Conservation (phyloP, 2,888 invertebrate species). For the Drosophila neutralis region DNA sequence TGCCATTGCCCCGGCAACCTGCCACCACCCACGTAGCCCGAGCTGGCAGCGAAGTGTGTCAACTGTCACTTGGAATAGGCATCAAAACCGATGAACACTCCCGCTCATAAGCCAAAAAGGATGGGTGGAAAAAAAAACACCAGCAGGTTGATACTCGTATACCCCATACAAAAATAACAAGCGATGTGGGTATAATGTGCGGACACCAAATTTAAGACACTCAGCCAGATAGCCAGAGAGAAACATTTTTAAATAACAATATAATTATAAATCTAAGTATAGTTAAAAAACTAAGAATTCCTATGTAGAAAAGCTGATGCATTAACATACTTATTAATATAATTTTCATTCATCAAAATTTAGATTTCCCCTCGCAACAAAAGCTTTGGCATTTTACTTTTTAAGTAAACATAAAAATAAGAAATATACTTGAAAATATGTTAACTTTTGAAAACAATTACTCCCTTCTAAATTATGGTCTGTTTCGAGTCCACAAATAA, state of each 20-base stretch:
- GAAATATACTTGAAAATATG: too few relatives aligned
- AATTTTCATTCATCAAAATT: neutral
- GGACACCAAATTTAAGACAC: neutral
- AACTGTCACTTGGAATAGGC: constrained; percentile 77
- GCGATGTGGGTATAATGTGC: constrained; percentile 2
- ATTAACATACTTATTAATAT: neutral
- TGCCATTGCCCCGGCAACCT: constrained; percentile 54
- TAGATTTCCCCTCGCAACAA: too few relatives aligned
- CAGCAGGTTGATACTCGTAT: constrained; percentile 44
- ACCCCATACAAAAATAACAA: neutral
- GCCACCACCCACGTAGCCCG: constrained; percentile 69
- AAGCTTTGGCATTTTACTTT: too few relatives aligned
- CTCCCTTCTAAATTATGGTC: too few relatives aligned
- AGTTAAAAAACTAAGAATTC: neutral
- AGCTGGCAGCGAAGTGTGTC: constrained; percentile 71
- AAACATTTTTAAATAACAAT: neutral
- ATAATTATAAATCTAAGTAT: neutral
- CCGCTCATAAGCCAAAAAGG: constrained; percentile 19
- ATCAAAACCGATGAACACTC: constrained; percentile 61
- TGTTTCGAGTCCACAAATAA: neutral
- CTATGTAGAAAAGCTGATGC: neutral
- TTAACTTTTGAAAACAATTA: neutral
- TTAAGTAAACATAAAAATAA: too few relatives aligned
- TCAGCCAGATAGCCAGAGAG: neutral
- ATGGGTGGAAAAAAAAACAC: constrained; percentile 6